Evolutionary conservation across 2,797 vertebrate genomes (phyloP).

Genomic region (Siniperca undulata): DNA sequence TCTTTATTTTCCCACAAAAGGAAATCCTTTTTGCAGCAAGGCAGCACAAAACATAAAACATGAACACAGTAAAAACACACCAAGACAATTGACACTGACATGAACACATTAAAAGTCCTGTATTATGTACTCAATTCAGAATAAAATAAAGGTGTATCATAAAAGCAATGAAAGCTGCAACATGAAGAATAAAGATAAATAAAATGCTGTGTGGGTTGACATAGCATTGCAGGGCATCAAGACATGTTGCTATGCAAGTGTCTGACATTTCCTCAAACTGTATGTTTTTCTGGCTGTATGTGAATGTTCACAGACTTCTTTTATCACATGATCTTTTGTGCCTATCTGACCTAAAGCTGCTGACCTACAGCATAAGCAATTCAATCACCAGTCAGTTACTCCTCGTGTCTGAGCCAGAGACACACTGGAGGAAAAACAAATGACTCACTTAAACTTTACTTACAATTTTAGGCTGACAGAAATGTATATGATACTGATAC

Average conservation of each 20-base stretch:
- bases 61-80: not conserved
- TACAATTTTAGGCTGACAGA: not conserved
- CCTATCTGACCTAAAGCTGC: not conserved
- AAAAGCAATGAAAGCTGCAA: not conserved
- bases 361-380: not conserved
- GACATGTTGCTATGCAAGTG: not conserved
- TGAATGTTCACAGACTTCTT: not conserved
- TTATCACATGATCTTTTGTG: not conserved
- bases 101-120: not conserved
- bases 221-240: not conserved
- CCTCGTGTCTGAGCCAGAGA: no score
- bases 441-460: not conserved
- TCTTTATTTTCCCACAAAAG: not conserved
- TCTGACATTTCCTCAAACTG: not conserved
- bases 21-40: not conserved
- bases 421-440: no score
- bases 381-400: not conserved
- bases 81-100: not conserved
- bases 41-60: conserved; percentile 8
- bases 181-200: not conserved
- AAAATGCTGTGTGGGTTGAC: not conserved
- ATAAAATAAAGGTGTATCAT: not conserved
- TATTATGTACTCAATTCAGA: not conserved
- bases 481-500: no score
- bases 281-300: not conserved